Evolutionary conservation across 2,113 vertebrate genomes (phyloP).

Genomic region (Junco hyemalis): DNA sequence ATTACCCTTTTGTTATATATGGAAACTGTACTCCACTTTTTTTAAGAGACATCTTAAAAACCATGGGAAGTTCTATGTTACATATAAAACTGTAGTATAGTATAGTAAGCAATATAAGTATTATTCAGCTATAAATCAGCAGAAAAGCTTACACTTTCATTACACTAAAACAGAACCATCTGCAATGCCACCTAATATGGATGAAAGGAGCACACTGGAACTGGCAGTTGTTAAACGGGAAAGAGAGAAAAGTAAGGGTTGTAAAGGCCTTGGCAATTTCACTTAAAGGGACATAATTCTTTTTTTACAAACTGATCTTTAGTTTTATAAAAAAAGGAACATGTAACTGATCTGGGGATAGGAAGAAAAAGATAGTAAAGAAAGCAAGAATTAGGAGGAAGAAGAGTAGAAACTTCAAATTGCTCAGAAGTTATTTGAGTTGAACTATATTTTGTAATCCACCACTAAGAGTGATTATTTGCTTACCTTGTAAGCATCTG

Average conservation of each 20-base stretch:
- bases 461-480: background rate
- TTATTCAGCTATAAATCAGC: conserved; percentile 8
- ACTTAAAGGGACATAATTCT: background rate
- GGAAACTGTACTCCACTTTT: background rate
- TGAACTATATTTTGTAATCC: background rate
- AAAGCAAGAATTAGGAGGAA: background rate
- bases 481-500: background rate
- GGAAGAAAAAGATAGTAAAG: background rate
- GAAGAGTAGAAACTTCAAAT: background rate
- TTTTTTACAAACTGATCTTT: background rate
- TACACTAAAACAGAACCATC: background rate
- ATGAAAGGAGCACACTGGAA: background rate
- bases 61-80: background rate
- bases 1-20: background rate
- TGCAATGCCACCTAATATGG: background rate
- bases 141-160: background rate
- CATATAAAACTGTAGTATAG: background rate
- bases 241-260: background rate
- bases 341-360: background rate
- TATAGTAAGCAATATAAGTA: background rate
- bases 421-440: background rate
- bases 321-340: background rate
- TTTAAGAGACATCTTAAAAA: background rate
- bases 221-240: background rate
- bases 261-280: background rate